Base-by-base conservation (phyloP, 2,797 vertebrate species). In the Ceryle rudis region DNA sequence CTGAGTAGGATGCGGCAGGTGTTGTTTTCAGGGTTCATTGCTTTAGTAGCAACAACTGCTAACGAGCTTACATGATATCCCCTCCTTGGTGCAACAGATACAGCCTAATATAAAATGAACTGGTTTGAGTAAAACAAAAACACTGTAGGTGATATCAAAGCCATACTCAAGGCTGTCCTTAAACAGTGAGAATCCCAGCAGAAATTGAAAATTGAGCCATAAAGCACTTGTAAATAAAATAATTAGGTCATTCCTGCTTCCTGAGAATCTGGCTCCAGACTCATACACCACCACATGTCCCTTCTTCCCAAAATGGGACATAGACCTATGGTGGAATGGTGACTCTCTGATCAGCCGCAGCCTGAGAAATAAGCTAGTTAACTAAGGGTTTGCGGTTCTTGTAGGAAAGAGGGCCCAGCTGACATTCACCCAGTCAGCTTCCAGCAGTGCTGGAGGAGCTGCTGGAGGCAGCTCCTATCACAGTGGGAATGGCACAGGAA, bases 1-100 rank as follows among this genome's bases (percentile, higher is more conserved):
- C 78, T 64, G 82, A 81, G 44, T 20, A 87, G 82, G 61, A 86
- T 83, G 35, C 84, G 62, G 20, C 93, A 95, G 91, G 83, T 86
- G 80, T 57, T 95, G 42, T 35, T 89, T 89, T 75, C 73, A 84
- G 35, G 80, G 73, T 84, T 90, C 51, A 47, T 51, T 90, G 70
- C 62, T 84, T 65, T 66, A 29, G 69, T 79, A 75, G 66, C 1
- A 0, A 35, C 55, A 93, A 65, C 49, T 74, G 52, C 35, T 89
- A 78, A 78, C 44, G 47, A 81, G 44, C 31, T 35, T 41, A n/a
- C 26, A 44, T 21, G 25, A 70, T 66, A 52, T 29, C 3, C 12
- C 12, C 19, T n/a, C 41, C 26, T 18, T 39, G 23, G 19, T 41
- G 72, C 49, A 41, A 28, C n/a, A 73, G 55, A 49, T 12, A 79